Conservation (phyloP, 1,140 invertebrate species). For the Drosophila pseudoananassae region DNA sequence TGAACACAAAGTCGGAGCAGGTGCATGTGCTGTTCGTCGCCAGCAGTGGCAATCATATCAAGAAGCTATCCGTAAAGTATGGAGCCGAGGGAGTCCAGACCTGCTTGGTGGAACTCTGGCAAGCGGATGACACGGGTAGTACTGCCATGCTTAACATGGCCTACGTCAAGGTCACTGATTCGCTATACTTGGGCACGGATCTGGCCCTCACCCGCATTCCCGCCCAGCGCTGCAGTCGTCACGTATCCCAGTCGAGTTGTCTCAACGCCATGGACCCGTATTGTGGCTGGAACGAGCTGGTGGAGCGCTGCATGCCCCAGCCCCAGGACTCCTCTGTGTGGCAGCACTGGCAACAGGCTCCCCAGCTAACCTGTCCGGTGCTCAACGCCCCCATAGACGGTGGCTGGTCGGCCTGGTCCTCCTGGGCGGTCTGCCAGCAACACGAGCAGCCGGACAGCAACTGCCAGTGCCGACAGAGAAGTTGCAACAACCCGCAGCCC, state of each 20-base stretch:
- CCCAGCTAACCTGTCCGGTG: slow-evolving; percentile 88
- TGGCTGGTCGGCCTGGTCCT: slow-evolving; percentile 90
- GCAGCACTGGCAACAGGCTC: slow-evolving; percentile 89
- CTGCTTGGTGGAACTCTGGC: slow-evolving; percentile 94
- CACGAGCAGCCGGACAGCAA: slow-evolving; percentile 83
- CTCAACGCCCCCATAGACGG: slow-evolving; percentile 88
- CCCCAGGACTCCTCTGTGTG: slow-evolving; percentile 87
- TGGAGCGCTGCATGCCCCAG: slow-evolving; percentile 89
- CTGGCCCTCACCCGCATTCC: slow-evolving; percentile 89
- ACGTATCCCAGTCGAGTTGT: slow-evolving; percentile 89
- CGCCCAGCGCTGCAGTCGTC: slow-evolving; percentile 90
- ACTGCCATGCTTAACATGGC: slow-evolving; percentile 87
- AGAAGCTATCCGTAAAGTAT: slow-evolving; percentile 92
- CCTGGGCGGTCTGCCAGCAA: slow-evolving; percentile 88
- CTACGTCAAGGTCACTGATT: slow-evolving; percentile 92
- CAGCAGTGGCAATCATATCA: slow-evolving; percentile 89
- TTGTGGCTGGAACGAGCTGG: slow-evolving; percentile 94
- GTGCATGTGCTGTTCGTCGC: slow-evolving; percentile 92
- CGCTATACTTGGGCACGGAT: slow-evolving; percentile 92
- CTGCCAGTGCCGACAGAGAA: slow-evolving; percentile 91
- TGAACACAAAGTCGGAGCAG: slow-evolving; percentile 87
- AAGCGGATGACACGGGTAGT: slow-evolving; percentile 86
- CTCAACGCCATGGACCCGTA: slow-evolving; percentile 95
- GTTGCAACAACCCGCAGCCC: slow-evolving; percentile 93
- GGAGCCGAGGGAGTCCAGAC: slow-evolving; percentile 86